Evolutionary conservation across 1,140 invertebrate species (phyloP).

Genomic region (Phymorhynchus buccinoides): DNA sequence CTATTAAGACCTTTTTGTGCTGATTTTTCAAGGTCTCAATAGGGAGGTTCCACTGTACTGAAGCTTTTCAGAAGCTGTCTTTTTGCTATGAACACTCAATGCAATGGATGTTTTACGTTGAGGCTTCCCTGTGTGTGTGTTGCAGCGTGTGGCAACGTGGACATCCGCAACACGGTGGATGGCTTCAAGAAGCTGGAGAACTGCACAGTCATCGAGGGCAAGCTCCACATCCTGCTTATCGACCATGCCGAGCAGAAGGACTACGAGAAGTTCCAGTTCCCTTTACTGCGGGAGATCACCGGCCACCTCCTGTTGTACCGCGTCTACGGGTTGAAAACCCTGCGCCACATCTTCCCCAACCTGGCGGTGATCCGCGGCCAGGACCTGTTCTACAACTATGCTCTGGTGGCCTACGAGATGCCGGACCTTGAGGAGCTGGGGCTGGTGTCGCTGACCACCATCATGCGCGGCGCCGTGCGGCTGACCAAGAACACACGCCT

Average conservation of each 20-base stretch:
- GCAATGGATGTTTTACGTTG: neutral
- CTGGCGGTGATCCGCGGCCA: constrained; percentile 92
- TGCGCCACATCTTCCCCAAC: constrained; percentile 94
- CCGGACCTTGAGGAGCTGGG: constrained; percentile 83
- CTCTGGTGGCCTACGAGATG: constrained; percentile 85
- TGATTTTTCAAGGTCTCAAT: no score
- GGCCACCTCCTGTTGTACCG: constrained; percentile 84
- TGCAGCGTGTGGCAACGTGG: constrained; percentile 57
- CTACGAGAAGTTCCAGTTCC: constrained; percentile 77
- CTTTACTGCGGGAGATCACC: constrained; percentile 80
- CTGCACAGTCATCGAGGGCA: constrained; percentile 90
- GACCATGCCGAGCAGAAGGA: constrained; percentile 59
- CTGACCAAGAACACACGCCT: constrained; percentile 90
- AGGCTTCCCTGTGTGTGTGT: constrained; percentile 26
- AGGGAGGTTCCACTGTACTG: no score
- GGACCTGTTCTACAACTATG: constrained; percentile 87
- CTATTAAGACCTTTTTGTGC: no score
- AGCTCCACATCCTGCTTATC: constrained; percentile 85
- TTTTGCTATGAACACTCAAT: no score
- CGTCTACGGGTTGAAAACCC: constrained; percentile 82
- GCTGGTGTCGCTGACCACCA: constrained; percentile 84
- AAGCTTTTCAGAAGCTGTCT: no score
- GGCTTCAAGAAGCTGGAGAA: constrained; percentile 81
- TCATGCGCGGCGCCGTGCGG: constrained; percentile 87
- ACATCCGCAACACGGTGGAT: constrained; percentile 79